Conservation (phyloP, 2,888 invertebrate genomes). For the Heliconius cydno region DNA sequence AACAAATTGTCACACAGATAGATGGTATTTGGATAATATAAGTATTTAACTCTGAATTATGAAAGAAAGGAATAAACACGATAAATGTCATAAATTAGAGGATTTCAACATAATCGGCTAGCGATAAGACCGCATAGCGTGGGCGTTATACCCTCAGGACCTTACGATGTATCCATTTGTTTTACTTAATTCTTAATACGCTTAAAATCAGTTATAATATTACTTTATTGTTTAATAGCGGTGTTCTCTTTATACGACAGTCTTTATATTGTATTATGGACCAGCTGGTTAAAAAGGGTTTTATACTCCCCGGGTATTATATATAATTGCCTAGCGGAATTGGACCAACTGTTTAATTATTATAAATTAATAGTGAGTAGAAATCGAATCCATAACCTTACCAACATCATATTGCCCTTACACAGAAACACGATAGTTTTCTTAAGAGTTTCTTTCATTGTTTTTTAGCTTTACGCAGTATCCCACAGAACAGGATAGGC, state of each 20-base stretch:
- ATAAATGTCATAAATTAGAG: slow-evolving; percentile 20
- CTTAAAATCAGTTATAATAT: slow-evolving; percentile 13
- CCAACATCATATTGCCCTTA: too few species aligned
- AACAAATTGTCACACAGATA: background rate
- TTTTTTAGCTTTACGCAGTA: too few species aligned
- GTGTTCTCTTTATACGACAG: background rate
- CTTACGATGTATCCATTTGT: slow-evolving; percentile 31
- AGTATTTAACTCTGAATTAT: background rate
- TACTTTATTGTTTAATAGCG: slow-evolving; percentile 1
- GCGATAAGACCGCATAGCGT: slow-evolving; percentile 32
- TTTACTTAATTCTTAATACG: slow-evolving; percentile 26
- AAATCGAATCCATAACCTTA: too few species aligned
- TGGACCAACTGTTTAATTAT: too few species aligned
- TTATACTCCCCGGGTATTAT: too few species aligned
- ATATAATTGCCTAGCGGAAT: too few species aligned
- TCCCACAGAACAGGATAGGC: too few species aligned
- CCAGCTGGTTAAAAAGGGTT: too few species aligned
- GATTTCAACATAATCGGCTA: slow-evolving; percentile 35
- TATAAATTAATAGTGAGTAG: too few species aligned
- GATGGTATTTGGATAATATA: background rate
- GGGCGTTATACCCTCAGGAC: slow-evolving; percentile 30
- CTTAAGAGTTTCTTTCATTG: too few species aligned
- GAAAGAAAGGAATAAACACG: slow-evolving; percentile 3
- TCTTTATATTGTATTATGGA: too few species aligned
- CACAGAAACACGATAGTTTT: too few species aligned